Evolutionary conservation across 2,113 vertebrate genomes (phyloP), one percentile per base, ranked within the genome.

Genomic region (Cichladusa arquata): DNA sequence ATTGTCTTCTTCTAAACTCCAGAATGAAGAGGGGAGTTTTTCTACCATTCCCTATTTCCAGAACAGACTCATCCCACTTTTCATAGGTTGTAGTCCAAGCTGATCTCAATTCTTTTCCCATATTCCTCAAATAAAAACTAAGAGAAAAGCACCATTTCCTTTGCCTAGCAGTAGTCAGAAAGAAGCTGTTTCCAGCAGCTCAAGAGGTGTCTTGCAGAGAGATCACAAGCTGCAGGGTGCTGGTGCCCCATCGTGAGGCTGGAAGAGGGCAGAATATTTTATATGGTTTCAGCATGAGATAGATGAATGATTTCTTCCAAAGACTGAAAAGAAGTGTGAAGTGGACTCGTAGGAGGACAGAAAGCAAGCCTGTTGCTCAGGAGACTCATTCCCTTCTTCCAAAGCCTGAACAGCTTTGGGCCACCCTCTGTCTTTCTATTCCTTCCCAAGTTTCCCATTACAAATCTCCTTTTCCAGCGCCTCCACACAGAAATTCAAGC

Each of bases 201-300:
- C 38, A 62, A 61, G 10, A 33, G 31, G 9, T 19, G 12, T 57
- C 34, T 54, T 11, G 0, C n/a, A 38, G 42, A n/a, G 12, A 19
- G 4, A 44, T 3, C 12, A 23, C 7, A 22, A 58, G 36, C 47
- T 42, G 24, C 2, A 33, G 38, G 7, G 3, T 34, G 26, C 45
- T 81, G 26, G 22, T 53, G 11, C 28, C 11, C 45, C 17, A 15
- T 8, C 0, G 0, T 22, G 14, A 61, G 8, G 4, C 65, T 62
- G 24, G 47, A 85, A 40, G 22, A 62, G 4, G 13, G 24, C 11
- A 88, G 26, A 50, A 8, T 8, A 17, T 48, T 76, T 8, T 48
- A 31, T 22, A 11, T 34, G 19, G 16, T 42, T 90, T 50, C 38
- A 50, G n/a, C 5, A 33, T 36, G 50, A 15, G 12, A 73, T 34